Base-by-base conservation (phyloP, 2,888 invertebrate genomes). In the Dendrolimus houi region DNA sequence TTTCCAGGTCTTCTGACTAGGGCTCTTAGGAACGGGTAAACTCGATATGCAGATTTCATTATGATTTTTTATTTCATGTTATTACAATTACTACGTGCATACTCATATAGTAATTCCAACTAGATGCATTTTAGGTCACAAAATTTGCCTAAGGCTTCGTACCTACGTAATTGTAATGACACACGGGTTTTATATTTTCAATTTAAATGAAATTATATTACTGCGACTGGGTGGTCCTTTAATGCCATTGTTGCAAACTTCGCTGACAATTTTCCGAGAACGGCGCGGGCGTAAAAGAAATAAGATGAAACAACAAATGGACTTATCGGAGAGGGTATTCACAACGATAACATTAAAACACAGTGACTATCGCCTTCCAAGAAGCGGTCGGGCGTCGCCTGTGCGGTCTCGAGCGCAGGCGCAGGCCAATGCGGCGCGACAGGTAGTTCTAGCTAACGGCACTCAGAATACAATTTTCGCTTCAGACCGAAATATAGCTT, bases 311-410 rank as follows among this genome's bases (percentile, higher is more conserved):
- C 78, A 79, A 77, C 79, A 79, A 84, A 79, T 83, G 77, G 75
- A 83, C 74, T 86, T 87, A 87, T 87, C 85, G 80, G 70, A 73
- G 76, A 68, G 70, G 79, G 75, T 79, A 77, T 81, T 86, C 83
- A 77, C 76, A 79, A 80, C 85, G 89, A 90, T 87, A 89, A 87
- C 86, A 81, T 87, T 86, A 82, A 83, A 85, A 85, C 81, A 85
- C 84, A 78, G 79, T 83, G 75, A 81, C 83, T 85, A 83, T 85
- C 82, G 82, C 77, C 82, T 89, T 88, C 90, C 77, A 65, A 84
- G 88, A 90, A 89, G 72, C 47, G 47, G 12, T 47, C 74, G 76
- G 68, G 68, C 74, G 80, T 69, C 72, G 67, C 70, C 69, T 71
- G 66, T 71, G 64, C 69, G 62, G 64, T 40, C 56, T 47, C 47